These are phyloP conservation scores for Euphydryas editha DNA, from an alignment of 2,888 invertebrate species.

Conservation along the genomic window DNA sequence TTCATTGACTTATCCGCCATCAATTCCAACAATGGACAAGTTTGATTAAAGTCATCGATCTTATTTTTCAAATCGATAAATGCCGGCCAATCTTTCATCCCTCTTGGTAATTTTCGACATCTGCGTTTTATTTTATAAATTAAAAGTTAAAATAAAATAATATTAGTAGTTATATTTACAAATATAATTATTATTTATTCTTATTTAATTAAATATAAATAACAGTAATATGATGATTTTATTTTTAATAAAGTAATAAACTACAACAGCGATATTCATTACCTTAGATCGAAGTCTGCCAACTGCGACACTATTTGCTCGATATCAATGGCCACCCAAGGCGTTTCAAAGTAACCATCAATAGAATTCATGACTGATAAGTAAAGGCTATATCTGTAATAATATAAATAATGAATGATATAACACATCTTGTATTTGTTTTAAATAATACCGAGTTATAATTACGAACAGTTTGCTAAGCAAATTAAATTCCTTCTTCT, in stretches of 20 bases:
- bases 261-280: background rate
- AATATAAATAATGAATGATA: background rate
- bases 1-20: conserved; percentile 96
- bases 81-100: conserved; percentile 94
- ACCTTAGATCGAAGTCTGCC: conserved; percentile 92
- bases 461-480: conserved; percentile 89
- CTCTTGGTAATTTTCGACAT: conserved; percentile 92
- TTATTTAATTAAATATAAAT: too few relatives aligned
- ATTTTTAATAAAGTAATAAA: background rate
- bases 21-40: conserved; percentile 92
- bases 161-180: too few relatives aligned
- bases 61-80: conserved; percentile 92
- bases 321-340: conserved; percentile 93
- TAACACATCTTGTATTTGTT: background rate
- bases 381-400: conserved; percentile 84
- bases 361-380: conserved; percentile 93
- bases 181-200: too few relatives aligned
- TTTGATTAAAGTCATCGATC: conserved; percentile 95
- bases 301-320: conserved; percentile 91
- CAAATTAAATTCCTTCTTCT: conserved; percentile 93
- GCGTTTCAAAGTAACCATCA: conserved; percentile 92
- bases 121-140: conserved; percentile 61
- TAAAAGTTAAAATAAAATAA: background rate
- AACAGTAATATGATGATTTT: too few relatives aligned
- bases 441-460: background rate